phyloP scores from a whole-genome alignment of 1,140 invertebrate genomes.

The Coptotermes formosanus region DNA sequence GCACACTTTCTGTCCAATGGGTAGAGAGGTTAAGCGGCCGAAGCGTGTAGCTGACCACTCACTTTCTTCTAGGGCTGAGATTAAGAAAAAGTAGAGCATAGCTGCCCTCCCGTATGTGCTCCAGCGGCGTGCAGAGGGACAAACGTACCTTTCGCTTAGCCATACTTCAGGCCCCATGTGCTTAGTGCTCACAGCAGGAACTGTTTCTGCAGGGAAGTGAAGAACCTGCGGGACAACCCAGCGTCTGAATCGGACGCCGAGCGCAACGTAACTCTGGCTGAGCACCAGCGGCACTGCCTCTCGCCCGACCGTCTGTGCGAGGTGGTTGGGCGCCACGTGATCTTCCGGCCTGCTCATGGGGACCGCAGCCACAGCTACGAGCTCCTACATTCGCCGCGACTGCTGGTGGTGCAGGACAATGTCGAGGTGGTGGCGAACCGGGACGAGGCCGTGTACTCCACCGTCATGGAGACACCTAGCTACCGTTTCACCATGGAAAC shows the following conservation, averaged over 20 bases:
- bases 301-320: conserved; percentile 63
- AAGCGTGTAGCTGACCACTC: too few species aligned
- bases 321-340: conserved; percentile 53
- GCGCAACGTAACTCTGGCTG: not conserved
- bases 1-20: too few species aligned
- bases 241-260: not conserved
- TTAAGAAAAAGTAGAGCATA: too few species aligned
- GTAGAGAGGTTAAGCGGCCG: too few species aligned
- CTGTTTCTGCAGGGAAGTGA: conserved; percentile 22
- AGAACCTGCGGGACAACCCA: not conserved
- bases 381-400: conserved; percentile 60
- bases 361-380: conserved; percentile 48
- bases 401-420: conserved; percentile 72
- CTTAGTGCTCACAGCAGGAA: too few species aligned
- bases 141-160: too few species aligned
- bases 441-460: conserved; percentile 59
- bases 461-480: conserved; percentile 54
- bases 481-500: conserved; percentile 64
- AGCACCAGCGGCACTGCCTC: conserved; percentile 57
- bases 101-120: too few species aligned
- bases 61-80: too few species aligned
- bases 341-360: conserved; percentile 44
- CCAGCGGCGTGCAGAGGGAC: too few species aligned
- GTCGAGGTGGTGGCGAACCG: conserved; percentile 67
- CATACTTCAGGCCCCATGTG: too few species aligned